These are phyloP conservation scores for Cenopis cana DNA, from an alignment of 2,888 invertebrate species.

Conservation along the genomic window DNA sequence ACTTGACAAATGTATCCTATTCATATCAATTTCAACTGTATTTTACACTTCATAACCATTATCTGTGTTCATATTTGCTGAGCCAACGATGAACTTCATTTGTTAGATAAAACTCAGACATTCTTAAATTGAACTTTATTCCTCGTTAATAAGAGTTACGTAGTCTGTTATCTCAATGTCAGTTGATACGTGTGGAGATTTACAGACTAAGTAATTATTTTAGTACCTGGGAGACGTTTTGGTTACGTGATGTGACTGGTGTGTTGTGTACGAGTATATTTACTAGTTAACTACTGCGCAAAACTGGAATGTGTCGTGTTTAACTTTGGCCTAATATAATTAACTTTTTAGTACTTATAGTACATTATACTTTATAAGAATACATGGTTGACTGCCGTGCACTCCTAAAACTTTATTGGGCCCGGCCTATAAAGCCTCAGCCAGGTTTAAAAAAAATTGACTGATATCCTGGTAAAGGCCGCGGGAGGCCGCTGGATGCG, in stretches of 20 bases:
- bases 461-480: no score
- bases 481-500: no score
- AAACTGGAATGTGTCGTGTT: not conserved
- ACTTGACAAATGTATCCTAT: conserved; percentile 13
- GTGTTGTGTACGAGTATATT: conserved; percentile 1
- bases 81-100: conserved; percentile 39
- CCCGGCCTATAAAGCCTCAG: no score
- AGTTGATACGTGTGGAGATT: conserved; percentile 25
- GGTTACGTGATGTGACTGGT: conserved; percentile 19
- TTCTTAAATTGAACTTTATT: conserved; percentile 16
- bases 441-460: no score
- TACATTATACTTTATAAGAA: no score
- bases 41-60: conserved; percentile 16
- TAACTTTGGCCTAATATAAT: not conserved
- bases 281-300: not conserved
- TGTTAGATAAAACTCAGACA: conserved; percentile 14
- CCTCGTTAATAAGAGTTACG: not conserved
- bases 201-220: conserved; percentile 33
- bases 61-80: conserved; percentile 38
- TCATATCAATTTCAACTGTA: conserved; percentile 20
- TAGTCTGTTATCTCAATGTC: conserved; percentile 39
- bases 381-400: no score
- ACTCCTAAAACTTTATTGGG: no score
- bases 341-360: no score
- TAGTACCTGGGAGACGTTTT: conserved; percentile 28